These are phyloP conservation scores for Chironomus striatipennis DNA, from an alignment of 1,140 invertebrate genomes.

Conservation along the genomic window DNA sequence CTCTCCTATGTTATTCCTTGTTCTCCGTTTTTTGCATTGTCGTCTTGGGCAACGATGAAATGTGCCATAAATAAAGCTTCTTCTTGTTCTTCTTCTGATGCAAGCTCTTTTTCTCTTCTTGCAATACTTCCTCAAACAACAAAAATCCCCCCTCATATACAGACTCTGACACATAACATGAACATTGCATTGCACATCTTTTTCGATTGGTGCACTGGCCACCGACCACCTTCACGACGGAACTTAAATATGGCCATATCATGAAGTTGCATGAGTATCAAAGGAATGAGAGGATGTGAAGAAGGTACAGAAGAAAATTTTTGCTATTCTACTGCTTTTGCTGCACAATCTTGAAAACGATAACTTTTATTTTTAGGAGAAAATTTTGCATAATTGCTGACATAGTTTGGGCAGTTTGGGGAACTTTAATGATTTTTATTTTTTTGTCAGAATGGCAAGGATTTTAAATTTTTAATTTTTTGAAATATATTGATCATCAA, in stretches of 20 bases:
- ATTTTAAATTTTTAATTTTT: too few species aligned
- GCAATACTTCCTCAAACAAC: too few species aligned
- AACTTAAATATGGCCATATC: background rate
- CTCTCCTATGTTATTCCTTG: background rate
- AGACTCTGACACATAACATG: background rate
- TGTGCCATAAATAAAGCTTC: conserved; percentile 4
- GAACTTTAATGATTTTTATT: background rate
- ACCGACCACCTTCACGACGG: background rate
- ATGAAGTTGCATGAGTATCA: background rate
- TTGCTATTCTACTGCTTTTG: background rate
- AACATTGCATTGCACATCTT: background rate
- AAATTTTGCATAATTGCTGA: background rate
- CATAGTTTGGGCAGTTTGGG: background rate
- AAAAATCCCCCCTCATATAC: too few species aligned
- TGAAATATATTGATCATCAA: too few species aligned
- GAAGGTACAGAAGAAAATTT: background rate
- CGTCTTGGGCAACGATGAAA: conserved; percentile 4
- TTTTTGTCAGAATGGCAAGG: background rate
- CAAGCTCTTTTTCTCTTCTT: too few species aligned
- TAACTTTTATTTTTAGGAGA: background rate
- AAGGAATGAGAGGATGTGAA: background rate
- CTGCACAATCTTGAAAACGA: background rate
- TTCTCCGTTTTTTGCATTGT: background rate
- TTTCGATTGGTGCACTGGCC: conserved; percentile 11
- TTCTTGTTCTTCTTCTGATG: background rate